A percentile compares a stretch with the other conserved stretches of the same genome.
phyloP scores from a whole-genome alignment of 2,113 vertebrate species.

The Carettochelys insculpta region DNA sequence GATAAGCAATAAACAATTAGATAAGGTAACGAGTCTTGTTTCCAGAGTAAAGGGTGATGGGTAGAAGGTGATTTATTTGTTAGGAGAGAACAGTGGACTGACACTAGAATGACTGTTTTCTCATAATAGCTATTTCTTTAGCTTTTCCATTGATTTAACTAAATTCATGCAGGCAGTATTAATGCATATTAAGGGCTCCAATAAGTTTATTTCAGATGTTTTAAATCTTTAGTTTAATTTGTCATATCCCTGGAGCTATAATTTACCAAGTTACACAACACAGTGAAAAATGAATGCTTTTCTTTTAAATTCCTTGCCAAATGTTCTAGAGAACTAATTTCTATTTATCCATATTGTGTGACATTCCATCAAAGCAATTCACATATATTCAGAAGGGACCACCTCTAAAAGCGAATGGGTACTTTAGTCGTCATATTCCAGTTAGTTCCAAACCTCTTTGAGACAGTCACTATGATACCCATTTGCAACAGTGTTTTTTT shows the following conservation, averaged over 20 bases:
- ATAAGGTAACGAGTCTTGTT: background rate
- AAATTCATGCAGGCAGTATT: background rate
- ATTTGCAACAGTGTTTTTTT: background rate
- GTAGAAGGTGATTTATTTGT: background rate
- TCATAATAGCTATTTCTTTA: background rate
- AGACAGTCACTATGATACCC: background rate
- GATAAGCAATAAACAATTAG: background rate
- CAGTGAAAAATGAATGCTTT: background rate
- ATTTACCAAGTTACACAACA: background rate
- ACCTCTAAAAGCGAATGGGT: background rate
- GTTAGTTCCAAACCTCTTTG: background rate
- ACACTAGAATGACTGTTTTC: background rate
- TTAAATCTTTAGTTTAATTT: background rate
- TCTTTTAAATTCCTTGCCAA: background rate
- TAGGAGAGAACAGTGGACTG: background rate
- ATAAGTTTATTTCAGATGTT: background rate
- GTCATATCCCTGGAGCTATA: background rate
- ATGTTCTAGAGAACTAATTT: background rate
- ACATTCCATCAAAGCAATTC: background rate
- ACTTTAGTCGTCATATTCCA: background rate
- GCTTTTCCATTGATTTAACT: background rate
- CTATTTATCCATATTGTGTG: background rate
- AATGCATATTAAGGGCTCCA: background rate
- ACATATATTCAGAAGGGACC: fast-evolving
- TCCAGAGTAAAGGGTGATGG: constrained; percentile 1